Base-by-base conservation (phyloP, 2,888 invertebrate species). In the Meiosimyza decipiens region DNA sequence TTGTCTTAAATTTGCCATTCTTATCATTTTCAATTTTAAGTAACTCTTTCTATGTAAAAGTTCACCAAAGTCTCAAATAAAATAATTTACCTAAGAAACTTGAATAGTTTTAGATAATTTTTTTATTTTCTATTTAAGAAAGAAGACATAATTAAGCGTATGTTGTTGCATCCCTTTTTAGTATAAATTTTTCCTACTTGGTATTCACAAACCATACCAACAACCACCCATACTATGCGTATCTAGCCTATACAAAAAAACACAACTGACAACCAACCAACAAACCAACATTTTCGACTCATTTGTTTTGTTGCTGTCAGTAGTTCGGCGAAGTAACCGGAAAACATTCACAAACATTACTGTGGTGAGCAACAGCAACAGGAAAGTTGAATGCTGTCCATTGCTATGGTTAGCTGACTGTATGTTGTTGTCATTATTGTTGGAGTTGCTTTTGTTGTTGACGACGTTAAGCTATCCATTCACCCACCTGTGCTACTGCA, bases 281-380 rank as follows among this genome's bases (percentile, higher is more conserved):
- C 50, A n/a, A n/a, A 54, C 40, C 47, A 63, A 70, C 50, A 70
- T 33, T 63, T 70, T 62, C 62, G 16, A 52, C 70, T 70, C 70
- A 63, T 70, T 70, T 62, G 70, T 68, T 68, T 59, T n/a, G 68
- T 28, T 16, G 67, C 57, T 57, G 67, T 57, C 67, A 67, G 67
- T 51, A 28, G 52, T 22, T 51, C 15, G 18, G 62, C 62, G 54
- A 68, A 77, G 72, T 71, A 75, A 72, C 79, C 79, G 77, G 76
- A 79, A 77, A 77, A 72, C 75, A 79, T 76, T 78, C 76, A 74
- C 78, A 76, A 78, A 75, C 77, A 78, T 76, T 78, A 40, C 75
- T 80, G 80, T 78, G 79, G 78, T 54, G 70, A 13, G 62, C 54
- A 47, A 62, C 54, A 50, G n/a, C 54, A 54, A n/a, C 18, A 54